Base-by-base conservation (phyloP, 2,113 vertebrate genomes). In the Oxyura jamaicensis region DNA sequence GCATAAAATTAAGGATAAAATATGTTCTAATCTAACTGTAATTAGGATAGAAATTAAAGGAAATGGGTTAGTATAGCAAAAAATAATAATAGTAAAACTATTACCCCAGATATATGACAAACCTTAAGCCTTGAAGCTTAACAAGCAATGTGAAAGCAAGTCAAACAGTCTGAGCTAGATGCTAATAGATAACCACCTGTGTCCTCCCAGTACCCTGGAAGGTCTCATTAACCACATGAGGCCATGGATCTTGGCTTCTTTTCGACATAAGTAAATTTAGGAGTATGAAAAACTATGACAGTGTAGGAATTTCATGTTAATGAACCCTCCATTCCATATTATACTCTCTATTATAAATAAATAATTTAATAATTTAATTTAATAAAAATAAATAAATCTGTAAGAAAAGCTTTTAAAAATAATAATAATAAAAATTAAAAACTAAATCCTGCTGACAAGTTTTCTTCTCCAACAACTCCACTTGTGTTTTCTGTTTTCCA, bases 181-280 rank as follows among this genome's bases (percentile, higher is more conserved):
- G 80, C n/a, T 90, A 92, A 94, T 73, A 79, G 65, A 93, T 84
- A 95, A 68, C 75, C 60, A 91, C 77, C 91, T 91, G 83, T 83
- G 77, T 91, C 88, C 63, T 93, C 91, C 69, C 39, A 73, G 78
- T 42, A 44, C 44, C 91, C 76, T 91, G 83, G 29, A 95, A 93
- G 78, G 39, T 53, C 73, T 97, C 87, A 83, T 97, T 97, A 96
- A 59, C 88, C 80, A 88, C 60, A 44, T 72, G 68, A 90, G 77
- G 86, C 93, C 48, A 60, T 79, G 81, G 66, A 91, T 78, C 76
- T 92, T 92, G 90, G 88, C 68, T 97, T 18, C 52, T 92, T 91
- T 94, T 93, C 74, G 58, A 85, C 74, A 96, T 97, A 94, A 95
- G 85, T 81, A 96, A 96, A 93, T 92, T 79, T 94, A 96, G 44